Base-by-base conservation (phyloP, 2,113 vertebrate genomes). In the Myotis davidii region DNA sequence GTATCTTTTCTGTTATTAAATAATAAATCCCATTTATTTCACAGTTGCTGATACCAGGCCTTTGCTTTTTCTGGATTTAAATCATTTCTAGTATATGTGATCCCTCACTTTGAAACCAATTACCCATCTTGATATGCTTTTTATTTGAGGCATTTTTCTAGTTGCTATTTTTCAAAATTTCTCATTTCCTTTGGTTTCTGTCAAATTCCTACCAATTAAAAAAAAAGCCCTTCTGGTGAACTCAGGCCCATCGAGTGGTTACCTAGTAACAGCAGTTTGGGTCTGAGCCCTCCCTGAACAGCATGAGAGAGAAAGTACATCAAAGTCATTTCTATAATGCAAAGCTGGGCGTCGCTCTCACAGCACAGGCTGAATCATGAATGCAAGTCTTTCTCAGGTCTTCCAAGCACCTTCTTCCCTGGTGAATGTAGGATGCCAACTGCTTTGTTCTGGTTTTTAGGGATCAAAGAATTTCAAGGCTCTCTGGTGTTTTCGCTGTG, bases 201-300 rank as follows among this genome's bases (percentile, higher is more conserved):
- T 95, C 87, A 96, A 95, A 95, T 96, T 93, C 73, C 74, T 92
- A 94, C 69, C 82, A 65, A 17, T 78, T 52, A 77, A 93, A 85
- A 90, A 72, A 54, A 86, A 74, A 87, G 61, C 76, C 91, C 72
- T 74, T 76, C 34, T 82, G 9, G 4, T 92, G 95, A 97, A 96
- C 72, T 82, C 76, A 96, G 67, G 69, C 85, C 67, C 5, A 0
- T 69, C n/a, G 13, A 85, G 4, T 88, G 94, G 95, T 97, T 97
- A 95, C 97, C 94, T 97, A 97, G 97, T 97, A 97, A 97, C 96
- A 92, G 95, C 82, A 74, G 25, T 96, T 82, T 88, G 67, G 27
- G n/a, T 64, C 54, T 92, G 76, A 94, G 94, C 76, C 78, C 34
- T 18, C 9, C 65, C 59, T 79, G 67, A 91, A 85, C 85, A 25